Base-by-base conservation (phyloP, 2,888 invertebrate species). In the Drosophila formosana region DNA sequence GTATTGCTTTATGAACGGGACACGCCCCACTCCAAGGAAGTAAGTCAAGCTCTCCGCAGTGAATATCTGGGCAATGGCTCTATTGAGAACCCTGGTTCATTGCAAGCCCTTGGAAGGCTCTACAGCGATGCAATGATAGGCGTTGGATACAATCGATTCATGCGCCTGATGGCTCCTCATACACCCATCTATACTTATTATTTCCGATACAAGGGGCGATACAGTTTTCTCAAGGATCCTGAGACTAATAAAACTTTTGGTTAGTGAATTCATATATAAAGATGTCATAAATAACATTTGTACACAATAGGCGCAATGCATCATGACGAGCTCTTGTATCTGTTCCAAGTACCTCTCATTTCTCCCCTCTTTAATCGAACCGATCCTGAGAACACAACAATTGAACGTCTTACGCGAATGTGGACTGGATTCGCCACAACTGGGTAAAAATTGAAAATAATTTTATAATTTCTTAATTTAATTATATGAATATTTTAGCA, bases 161-260 rank as follows among this genome's bases (percentile, higher is more conserved):
- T 94, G 0, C 93, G 94, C 77, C 84, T 95, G 30, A 91, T 95
- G 75, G 93, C 94, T 0, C 91, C 93, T 3, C 92, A 94, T 62
- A 94, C 93, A 0, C 91, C 92, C 0, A 94, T 95, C 6, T 95
- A 93, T 89, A 95, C 94, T 76, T 95, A 94, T 84, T 90, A 93
- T 60, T 95, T 95, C 76, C 93, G 93, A 1, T 95, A 94, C 82
- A 93, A 94, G 70, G 95, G 95, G 13, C 93, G 94, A 67, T 94
- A 93, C 78, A 95, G 95, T 80, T 93, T 93, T 81, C 93, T 83
- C 55, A 93, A 93, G 66, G 92, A 93, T 5, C 92, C 92, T 1
- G 70, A 72, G 1, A 88, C 62, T 6, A 82, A 89, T 57, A 91
- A 92, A 74, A 93, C 93, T 1, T 90, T 92, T 57, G 93, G 94